These are phyloP conservation scores for Parazoanthus darwini DNA, from an alignment of 92 coral and sea anemone species.

Conservation along the genomic window DNA sequence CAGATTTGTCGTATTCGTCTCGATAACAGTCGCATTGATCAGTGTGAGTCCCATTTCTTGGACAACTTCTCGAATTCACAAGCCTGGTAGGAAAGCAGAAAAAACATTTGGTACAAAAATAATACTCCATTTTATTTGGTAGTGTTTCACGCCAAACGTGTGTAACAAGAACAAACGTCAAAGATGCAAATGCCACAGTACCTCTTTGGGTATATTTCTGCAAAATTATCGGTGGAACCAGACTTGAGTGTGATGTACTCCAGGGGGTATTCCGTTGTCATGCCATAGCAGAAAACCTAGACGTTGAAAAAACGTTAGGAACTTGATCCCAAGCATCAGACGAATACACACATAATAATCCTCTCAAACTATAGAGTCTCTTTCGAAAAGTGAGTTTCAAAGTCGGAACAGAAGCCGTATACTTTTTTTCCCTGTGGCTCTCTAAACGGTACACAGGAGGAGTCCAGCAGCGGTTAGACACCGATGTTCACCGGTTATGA, in stretches of 20 bases:
- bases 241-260: constrained; percentile 87
- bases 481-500: no score
- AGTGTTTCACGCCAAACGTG: not conserved
- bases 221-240: constrained; percentile 79
- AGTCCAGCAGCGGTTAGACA: no score
- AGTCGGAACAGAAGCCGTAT: no score
- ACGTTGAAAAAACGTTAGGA: not conserved
- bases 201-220: constrained; percentile 94
- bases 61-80: constrained; percentile 73
- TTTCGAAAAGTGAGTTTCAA: no score
- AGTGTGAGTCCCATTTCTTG: constrained; percentile 66
- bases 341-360: not conserved
- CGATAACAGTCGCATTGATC: constrained; percentile 81
- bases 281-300: constrained; percentile 92
- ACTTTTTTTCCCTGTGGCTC: no score
- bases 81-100: constrained; percentile 55
- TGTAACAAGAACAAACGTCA: not conserved
- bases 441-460: no score
- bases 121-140: no score
- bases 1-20: constrained; percentile 70
- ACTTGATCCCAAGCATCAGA: not conserved
- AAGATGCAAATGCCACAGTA: constrained; percentile 15
- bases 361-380: not conserved
- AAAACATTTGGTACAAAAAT: no score
- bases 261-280: constrained; percentile 83